Base-by-base conservation (phyloP, 2,797 vertebrate genomes). In the Crocidura indochinensis region DNA sequence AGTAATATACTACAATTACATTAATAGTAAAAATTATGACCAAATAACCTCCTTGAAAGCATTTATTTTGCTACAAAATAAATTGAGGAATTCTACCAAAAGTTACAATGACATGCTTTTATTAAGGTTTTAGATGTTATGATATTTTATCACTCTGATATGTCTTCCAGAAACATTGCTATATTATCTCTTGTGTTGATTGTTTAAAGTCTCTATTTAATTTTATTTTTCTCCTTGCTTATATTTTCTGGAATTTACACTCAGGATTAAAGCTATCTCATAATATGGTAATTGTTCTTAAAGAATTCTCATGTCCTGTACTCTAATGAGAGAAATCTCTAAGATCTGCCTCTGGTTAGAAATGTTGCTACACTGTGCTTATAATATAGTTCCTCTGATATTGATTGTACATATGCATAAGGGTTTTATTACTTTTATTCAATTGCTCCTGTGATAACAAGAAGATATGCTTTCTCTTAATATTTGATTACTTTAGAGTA, bases 11-110 rank as follows among this genome's bases (percentile, higher is more conserved):
- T 79, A 7, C 19, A 87, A 87, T 93, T 90, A 91, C 75, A 67
- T 69, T 82, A 84, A 82, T 93, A 91, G 84, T 82, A 91, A 91
- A 85, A 84, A 62, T 77, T 15, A 79, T 89, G 83, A 10, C 53
- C 38, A 19, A 88, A 27, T 38, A 49, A 80, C 85, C 77, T 87
- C 77, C 20, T 56, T 31, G 81, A 84, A 83, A 22, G n/a, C 17
- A 24, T 81, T 73, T 8, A 15, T 38, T 72, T 81, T 73, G 12
- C 27, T 47, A 15, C 14, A 73, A 62, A 91, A 56, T 51, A 68
- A 69, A 84, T 27, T 76, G 65, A 82, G 29, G 10, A 26, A 64
- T 29, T 68, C 67, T n/a, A 56, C 29, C 11, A 81, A 94, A 92
- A 89, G 69, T 2, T 38, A 27, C 2, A 24, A 27, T 14, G 46